Evolutionary conservation across 2,113 vertebrate species (phyloP).

Genomic region (Phasianus colchicus): DNA sequence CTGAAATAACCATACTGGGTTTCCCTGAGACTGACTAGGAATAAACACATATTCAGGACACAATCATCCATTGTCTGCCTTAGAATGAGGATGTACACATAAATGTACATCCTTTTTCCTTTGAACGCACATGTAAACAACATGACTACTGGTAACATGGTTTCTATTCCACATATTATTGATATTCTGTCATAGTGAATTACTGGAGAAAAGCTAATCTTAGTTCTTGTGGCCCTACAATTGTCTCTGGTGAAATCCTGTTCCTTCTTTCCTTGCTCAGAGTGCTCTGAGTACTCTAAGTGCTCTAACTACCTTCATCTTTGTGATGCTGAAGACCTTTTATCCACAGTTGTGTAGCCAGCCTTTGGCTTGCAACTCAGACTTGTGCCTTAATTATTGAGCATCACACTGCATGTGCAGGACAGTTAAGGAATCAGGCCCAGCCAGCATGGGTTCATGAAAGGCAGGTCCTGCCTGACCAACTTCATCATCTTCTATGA

Average conservation of each 20-base stretch:
- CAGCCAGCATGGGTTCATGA: no score
- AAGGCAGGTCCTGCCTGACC: no score
- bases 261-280: not conserved
- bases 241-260: rapidly evolving
- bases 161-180: not conserved
- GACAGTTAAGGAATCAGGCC: no score
- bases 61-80: not conserved
- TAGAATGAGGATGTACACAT: not conserved
- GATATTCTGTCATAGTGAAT: not conserved
- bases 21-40: not conserved
- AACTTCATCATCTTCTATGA: no score
- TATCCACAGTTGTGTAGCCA: not conserved
- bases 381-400: not conserved
- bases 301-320: not conserved
- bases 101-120: not conserved
- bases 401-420: no score
- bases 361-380: not conserved
- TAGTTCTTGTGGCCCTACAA: not conserved
- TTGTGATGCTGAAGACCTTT: not conserved
- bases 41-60: not conserved
- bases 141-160: not conserved
- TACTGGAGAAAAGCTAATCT: not conserved
- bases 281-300: not conserved
- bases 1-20: not conserved
- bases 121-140: not conserved